Evolutionary conservation across 2,888 invertebrate species (phyloP).

Genomic region (Acholoe squamosa): DNA sequence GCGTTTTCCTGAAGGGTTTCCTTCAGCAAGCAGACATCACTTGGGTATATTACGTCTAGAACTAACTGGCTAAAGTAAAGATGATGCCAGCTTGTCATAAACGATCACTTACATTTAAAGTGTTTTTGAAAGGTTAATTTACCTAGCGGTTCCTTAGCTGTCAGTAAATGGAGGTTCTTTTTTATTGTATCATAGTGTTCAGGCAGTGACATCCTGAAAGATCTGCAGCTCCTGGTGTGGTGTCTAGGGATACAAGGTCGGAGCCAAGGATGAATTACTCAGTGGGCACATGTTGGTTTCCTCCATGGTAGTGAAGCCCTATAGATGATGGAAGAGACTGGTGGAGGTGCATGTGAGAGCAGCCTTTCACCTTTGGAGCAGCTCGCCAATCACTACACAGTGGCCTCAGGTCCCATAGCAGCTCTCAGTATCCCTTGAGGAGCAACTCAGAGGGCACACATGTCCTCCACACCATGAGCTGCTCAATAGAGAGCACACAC

Average conservation of each 20-base stretch:
- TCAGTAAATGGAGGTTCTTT: no score
- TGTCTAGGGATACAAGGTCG: no score
- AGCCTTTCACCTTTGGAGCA: constrained; percentile 32
- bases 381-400: constrained; percentile 12
- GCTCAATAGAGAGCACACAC: neutral
- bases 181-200: no score
- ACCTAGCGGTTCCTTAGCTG: no score
- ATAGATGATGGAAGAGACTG: constrained; percentile 13
- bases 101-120: no score
- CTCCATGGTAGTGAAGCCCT: neutral
- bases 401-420: constrained; percentile 22
- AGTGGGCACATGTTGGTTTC: constrained; percentile 31
- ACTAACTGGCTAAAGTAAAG: no score
- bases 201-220: no score
- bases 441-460: constrained; percentile 11
- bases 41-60: no score
- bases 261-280: neutral
- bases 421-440: neutral
- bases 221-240: no score
- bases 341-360: neutral
- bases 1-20: neutral
- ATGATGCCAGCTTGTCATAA: no score
- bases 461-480: neutral
- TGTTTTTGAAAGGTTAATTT: no score
- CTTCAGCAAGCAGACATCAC: neutral